Evolutionary conservation across 2,888 invertebrate genomes (phyloP).

Genomic region (Rhorus exstirpatorius): DNA sequence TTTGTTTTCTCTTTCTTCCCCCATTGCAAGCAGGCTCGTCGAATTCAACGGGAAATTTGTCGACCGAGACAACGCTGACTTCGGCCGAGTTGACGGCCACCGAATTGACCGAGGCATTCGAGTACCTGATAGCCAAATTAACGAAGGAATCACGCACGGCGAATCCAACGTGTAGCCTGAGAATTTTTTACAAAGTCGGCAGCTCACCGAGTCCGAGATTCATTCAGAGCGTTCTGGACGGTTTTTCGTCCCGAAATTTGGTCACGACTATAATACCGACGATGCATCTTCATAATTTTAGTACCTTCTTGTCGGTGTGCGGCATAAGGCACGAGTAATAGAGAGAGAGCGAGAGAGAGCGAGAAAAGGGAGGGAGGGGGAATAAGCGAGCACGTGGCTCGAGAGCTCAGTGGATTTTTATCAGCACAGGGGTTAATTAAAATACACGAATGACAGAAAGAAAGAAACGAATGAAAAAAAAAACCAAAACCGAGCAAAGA

Average conservation of each 20-base stretch:
- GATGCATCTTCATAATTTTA: conserved; percentile 92
- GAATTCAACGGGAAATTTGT: conserved; percentile 83
- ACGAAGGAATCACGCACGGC: conserved; percentile 86
- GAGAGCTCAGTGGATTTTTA: conserved; percentile 34
- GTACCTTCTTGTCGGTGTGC: conserved; percentile 94
- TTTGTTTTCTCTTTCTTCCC: neutral
- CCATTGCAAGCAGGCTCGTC: conserved; percentile 80
- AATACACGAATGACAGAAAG: conserved; percentile 45
- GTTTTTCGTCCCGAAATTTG: conserved; percentile 85
- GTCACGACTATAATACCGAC: conserved; percentile 93
- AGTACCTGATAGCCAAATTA: conserved; percentile 88
- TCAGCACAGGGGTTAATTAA: conserved; percentile 65
- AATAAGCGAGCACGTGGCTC: conserved; percentile 41
- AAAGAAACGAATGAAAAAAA: conserved; percentile 25
- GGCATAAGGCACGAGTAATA: conserved; percentile 89
- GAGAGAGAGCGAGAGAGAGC: conserved; percentile 10
- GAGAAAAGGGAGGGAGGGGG: neutral
- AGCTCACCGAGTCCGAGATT: conserved; percentile 86
- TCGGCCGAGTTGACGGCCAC: conserved; percentile 85
- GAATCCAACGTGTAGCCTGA: conserved; percentile 90
- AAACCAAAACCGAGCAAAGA: conserved; percentile 23
- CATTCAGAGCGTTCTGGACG: conserved; percentile 83
- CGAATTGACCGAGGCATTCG: conserved; percentile 88
- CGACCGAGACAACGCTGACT: conserved; percentile 80
- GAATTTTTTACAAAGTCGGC: conserved; percentile 92